These are phyloP conservation scores for Harpagoxenus sublaevis DNA, from an alignment of 2,888 invertebrate genomes.

Conservation along the genomic window DNA sequence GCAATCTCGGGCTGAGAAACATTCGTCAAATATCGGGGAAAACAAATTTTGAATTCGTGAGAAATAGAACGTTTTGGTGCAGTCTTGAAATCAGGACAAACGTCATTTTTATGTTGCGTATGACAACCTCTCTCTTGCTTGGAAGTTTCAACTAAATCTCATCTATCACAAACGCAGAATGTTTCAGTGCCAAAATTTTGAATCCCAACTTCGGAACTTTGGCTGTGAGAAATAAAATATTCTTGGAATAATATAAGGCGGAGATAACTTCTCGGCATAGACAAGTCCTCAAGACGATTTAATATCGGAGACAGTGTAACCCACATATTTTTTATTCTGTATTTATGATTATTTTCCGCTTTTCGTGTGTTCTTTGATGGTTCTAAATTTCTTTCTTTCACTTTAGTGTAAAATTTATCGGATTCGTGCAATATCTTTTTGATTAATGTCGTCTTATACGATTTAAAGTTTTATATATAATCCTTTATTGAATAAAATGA, in stretches of 20 bases:
- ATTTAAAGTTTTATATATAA: neutral
- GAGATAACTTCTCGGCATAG: slow-evolving; percentile 13
- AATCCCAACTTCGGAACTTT: slow-evolving; percentile 41
- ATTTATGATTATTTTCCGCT: neutral
- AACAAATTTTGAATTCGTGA: slow-evolving; percentile 38
- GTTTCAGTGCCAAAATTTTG: slow-evolving; percentile 50
- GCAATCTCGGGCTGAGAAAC: slow-evolving; percentile 21
- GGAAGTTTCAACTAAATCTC: slow-evolving; percentile 46
- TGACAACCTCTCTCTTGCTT: slow-evolving; percentile 13
- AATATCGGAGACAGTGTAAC: slow-evolving; percentile 5
- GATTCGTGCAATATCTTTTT: neutral
- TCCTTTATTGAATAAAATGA: neutral
- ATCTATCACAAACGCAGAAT: slow-evolving; percentile 47
- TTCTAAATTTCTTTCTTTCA: neutral
- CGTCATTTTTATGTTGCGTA: slow-evolving; percentile 47
- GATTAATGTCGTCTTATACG: neutral
- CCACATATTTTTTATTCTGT: neutral
- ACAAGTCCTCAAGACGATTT: neutral
- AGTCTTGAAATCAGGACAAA: slow-evolving; percentile 42
- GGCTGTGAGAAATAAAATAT: slow-evolving; percentile 45
- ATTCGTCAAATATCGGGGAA: slow-evolving; percentile 26
- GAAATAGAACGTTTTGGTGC: slow-evolving; percentile 27
- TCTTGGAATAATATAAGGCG: slow-evolving; percentile 25
- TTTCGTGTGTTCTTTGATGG: neutral
- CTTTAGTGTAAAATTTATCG: neutral